These are phyloP conservation scores for Tautogolabrus adspersus DNA, from an alignment of 2,113 vertebrate species.

Conservation along the genomic window DNA sequence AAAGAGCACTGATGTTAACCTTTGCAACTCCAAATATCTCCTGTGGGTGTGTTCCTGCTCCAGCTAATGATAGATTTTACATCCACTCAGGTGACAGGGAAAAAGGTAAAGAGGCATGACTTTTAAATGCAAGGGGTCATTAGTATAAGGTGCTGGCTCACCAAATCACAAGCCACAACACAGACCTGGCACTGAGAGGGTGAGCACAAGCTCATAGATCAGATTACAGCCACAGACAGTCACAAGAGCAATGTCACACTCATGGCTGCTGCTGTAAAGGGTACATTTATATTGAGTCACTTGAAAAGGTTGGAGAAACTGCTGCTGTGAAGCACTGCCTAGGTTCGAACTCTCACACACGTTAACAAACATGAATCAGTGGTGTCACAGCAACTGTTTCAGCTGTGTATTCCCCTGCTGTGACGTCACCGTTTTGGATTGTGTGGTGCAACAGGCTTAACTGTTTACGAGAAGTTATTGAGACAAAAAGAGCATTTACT, in stretches of 20 bases:
- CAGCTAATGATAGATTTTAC: constrained; percentile 11
- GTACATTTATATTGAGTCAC: constrained; percentile 32
- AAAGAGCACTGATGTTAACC: constrained; percentile 32
- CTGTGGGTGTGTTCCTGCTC: neutral
- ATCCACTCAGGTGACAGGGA: constrained; percentile 52
- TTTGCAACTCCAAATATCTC: constrained; percentile 56
- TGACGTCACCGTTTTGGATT: too few species aligned
- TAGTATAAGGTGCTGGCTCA: constrained; percentile 42
- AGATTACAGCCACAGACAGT: constrained; percentile 69
- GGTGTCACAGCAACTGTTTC: neutral
- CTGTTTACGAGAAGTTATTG: too few species aligned
- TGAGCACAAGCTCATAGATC: constrained; percentile 58
- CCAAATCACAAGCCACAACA: constrained; percentile 33
- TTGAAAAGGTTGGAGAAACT: constrained; percentile 17
- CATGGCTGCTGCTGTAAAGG: constrained; percentile 49
- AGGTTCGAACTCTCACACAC: constrained; percentile 7
- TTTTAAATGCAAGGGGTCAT: constrained; percentile 80
- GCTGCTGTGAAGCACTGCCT: neutral
- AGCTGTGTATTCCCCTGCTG: too few species aligned
- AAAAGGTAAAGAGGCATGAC: constrained; percentile 68
- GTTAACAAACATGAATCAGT: neutral
- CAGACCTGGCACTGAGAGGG: constrained; percentile 30
- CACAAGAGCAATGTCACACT: constrained; percentile 61
- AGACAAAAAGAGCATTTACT: constrained; percentile 10
- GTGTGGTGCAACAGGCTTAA: too few species aligned